These are phyloP conservation scores for Callorhinus ursinus DNA, from an alignment of 2,113 vertebrate genomes.

Conservation along the genomic window DNA sequence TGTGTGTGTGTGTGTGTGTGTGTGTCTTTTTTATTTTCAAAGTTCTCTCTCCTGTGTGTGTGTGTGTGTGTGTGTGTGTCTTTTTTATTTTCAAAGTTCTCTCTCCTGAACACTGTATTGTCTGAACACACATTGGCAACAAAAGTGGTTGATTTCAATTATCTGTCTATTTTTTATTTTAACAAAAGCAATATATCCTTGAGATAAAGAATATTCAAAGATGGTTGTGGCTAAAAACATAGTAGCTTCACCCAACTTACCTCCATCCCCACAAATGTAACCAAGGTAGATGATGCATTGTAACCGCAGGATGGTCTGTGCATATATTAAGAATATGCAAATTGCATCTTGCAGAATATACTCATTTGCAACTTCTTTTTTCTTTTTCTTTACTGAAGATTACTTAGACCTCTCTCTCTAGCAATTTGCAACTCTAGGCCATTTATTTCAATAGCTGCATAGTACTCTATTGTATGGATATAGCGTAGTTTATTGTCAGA, in stretches of 20 bases:
- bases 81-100: not conserved
- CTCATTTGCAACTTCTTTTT: not conserved
- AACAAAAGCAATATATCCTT: not conserved
- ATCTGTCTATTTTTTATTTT: not conserved
- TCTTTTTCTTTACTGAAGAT: not conserved
- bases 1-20: not conserved
- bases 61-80: not conserved
- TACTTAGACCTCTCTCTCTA: not conserved
- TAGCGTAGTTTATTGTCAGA: not conserved
- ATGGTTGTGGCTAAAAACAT: not conserved
- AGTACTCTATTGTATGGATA: not conserved
- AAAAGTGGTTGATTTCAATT: not conserved
- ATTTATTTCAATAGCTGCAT: not conserved
- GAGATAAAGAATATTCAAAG: not conserved
- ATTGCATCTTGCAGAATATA: not conserved
- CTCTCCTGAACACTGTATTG: not conserved
- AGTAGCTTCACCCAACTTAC: not conserved
- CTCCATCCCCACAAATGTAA: not conserved
- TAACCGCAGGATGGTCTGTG: not conserved
- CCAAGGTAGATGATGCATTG: not conserved
- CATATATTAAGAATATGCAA: not conserved
- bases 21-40: not conserved
- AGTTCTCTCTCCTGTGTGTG: not conserved
- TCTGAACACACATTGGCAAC: not conserved
- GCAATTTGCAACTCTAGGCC: not conserved